Conservation (phyloP, 64 coral and sea anemone genomes). For the Anthopleura sola region DNA sequence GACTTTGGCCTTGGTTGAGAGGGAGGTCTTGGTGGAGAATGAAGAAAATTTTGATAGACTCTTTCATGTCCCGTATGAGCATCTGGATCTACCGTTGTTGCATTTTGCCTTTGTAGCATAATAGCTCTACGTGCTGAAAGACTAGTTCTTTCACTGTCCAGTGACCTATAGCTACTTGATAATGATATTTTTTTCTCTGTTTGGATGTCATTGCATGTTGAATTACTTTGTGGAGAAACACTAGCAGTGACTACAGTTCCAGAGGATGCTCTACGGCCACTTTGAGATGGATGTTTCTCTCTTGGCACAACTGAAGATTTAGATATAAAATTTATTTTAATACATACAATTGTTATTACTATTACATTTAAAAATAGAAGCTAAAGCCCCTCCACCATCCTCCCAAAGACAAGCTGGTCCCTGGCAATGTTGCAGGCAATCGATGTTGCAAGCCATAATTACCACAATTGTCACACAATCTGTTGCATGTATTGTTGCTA, state of each 20-base stretch:
- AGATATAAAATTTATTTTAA: too few species aligned
- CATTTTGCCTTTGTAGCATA: conserved; percentile 33
- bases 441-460: too few species aligned
- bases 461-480: too few species aligned
- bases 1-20: conserved; percentile 62
- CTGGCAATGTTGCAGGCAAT: too few species aligned
- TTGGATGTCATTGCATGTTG: not conserved
- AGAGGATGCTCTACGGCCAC: conserved; percentile 12
- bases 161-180: conserved; percentile 2
- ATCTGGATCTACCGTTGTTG: conserved; percentile 27
- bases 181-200: not conserved
- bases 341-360: too few species aligned
- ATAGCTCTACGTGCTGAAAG: not conserved
- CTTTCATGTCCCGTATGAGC: not conserved
- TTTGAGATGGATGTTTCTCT: not conserved
- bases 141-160: not conserved
- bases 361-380: too few species aligned
- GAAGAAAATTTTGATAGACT: not conserved
- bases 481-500: too few species aligned
- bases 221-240: not conserved
- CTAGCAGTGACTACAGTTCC: conserved; percentile 9
- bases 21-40: conserved; percentile 55
- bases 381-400: too few species aligned
- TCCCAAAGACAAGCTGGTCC: too few species aligned
- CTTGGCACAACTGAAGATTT: conserved; percentile 3